phyloP scores from a whole-genome alignment of 2,113 vertebrate species.

The Catharus fuscescens region DNA sequence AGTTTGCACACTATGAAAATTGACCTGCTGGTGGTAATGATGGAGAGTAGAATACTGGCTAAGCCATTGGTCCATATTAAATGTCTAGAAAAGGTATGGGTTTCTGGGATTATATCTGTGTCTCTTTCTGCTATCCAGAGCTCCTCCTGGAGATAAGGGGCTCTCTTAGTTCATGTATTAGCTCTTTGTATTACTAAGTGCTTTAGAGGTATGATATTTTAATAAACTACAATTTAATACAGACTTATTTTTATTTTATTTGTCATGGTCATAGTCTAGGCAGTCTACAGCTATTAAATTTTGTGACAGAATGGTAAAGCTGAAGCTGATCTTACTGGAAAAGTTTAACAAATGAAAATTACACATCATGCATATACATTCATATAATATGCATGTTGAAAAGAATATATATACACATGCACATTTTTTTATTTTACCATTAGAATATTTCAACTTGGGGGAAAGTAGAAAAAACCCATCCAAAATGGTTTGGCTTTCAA shows the following conservation, averaged over 20 bases:
- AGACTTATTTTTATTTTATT: background rate
- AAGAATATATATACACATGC: background rate
- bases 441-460: background rate
- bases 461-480: background rate
- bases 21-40: background rate
- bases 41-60: background rate
- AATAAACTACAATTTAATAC: background rate
- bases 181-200: background rate
- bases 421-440: background rate
- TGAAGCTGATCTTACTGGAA: background rate
- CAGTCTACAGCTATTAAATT: background rate
- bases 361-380: background rate
- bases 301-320: background rate
- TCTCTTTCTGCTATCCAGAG: background rate
- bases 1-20: background rate
- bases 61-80: background rate
- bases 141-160: background rate
- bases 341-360: background rate
- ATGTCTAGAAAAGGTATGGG: fast-evolving
- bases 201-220: background rate
- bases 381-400: background rate
- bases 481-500: background rate
- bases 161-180: background rate
- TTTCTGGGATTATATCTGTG: background rate
- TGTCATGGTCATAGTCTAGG: background rate